These are phyloP conservation scores for Danio tinwini DNA, from an alignment of 2,797 vertebrate genomes.

Conservation along the genomic window DNA sequence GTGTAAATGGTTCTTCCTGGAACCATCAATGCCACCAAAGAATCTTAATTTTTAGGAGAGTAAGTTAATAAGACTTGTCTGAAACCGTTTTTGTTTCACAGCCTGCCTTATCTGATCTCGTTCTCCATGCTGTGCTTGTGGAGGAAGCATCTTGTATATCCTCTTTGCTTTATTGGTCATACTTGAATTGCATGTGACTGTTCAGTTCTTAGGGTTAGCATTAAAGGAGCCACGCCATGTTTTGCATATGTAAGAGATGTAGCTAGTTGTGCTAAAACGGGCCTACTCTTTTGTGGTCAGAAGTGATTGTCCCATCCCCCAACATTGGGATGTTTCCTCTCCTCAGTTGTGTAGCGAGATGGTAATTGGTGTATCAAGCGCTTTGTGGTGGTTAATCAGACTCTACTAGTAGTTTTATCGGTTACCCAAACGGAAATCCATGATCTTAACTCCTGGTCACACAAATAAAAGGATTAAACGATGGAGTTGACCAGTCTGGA, in stretches of 20 bases:
- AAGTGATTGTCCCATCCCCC: conserved; percentile 27
- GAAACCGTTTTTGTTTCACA: conserved; percentile 66
- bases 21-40: conserved; percentile 29
- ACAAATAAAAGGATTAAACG: conserved; percentile 53
- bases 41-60: conserved; percentile 43
- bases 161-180: conserved; percentile 66
- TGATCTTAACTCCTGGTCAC: conserved; percentile 4
- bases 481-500: conserved; percentile 45
- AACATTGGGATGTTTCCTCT: not conserved
- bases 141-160: conserved; percentile 64
- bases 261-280: conserved; percentile 17
- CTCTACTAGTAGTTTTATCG: not conserved
- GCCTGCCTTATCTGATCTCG: conserved; percentile 60
- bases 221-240: not conserved
- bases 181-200: conserved; percentile 70
- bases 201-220: conserved; percentile 49
- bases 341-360: conserved; percentile 9
- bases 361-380: conserved; percentile 23
- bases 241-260: conserved; percentile 27
- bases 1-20: not conserved
- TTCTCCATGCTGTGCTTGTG: conserved; percentile 67
- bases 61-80: conserved; percentile 70
- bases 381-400: conserved; percentile 3
- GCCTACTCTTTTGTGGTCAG: conserved; percentile 33
- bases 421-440: conserved; percentile 6